Percentiles rank a stretch among this genome's conserved stretches.
Conservation (phyloP, 2,113 vertebrate genomes). For the Benitochromis conjunctus region DNA sequence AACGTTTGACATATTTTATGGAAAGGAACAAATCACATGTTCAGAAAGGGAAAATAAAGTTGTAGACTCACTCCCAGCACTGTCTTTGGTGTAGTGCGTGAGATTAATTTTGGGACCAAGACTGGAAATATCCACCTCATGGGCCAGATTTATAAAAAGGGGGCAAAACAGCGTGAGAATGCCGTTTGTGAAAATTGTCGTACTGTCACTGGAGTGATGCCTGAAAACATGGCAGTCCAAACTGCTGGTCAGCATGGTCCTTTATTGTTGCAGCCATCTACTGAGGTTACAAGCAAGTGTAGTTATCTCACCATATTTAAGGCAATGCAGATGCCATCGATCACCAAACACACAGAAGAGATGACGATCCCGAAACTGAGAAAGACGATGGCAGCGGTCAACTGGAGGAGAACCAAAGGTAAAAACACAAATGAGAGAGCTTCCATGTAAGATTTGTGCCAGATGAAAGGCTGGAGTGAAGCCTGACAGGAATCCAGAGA, state of each 20-base stretch:
- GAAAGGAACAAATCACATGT: not conserved
- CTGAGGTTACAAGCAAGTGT: not conserved
- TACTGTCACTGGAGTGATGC: not conserved
- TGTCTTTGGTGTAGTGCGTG: not conserved
- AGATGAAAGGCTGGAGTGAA: not conserved
- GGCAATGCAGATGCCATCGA: constrained; percentile 61
- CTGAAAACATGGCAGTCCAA: not conserved
- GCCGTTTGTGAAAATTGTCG: not conserved
- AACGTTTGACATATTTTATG: not conserved
- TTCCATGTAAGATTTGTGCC: not conserved
- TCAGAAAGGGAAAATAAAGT: not conserved
- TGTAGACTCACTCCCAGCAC: not conserved
- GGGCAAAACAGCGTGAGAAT: not conserved
- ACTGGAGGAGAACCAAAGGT: constrained; percentile 21
- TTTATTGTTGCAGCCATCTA: not conserved
- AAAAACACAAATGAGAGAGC: not conserved
- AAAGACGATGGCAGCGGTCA: constrained; percentile 67
- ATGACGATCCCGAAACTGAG: constrained; percentile 68
- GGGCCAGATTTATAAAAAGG: not conserved
- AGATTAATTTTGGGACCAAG: not conserved
- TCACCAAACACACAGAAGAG: constrained; percentile 66
- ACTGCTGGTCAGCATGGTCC: not conserved
- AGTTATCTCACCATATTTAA: constrained; percentile 62
- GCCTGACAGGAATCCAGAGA: not conserved
- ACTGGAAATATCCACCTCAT: not conserved